Base-by-base conservation (phyloP, 2,888 invertebrate species). In the Dinocampus coccinellae region DNA sequence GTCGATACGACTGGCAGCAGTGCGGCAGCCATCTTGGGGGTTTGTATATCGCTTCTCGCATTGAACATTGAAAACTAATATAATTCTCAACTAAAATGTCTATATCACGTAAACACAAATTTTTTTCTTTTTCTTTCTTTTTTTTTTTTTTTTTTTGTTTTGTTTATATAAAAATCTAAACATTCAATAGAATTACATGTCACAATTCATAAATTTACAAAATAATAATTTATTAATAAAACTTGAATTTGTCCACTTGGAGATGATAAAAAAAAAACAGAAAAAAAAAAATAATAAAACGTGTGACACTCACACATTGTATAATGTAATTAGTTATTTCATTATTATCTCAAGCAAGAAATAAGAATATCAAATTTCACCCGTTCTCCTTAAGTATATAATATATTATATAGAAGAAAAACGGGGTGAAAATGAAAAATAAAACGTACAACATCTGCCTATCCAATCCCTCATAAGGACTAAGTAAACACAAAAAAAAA, bases 11-110 rank as follows among this genome's bases (percentile, higher is more conserved):
- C 81, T 64, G 69, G 70, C 47, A 72, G 61, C 67, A 55, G 42
- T 11, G 22, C 16, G 78, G 80, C 85, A 80, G 85, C 85, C 85
- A 85, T 85, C 84, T 85, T 85, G 85, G 80, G 65, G 80, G 82
- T 78, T 85, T 84, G 82, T 84, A 78, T 81, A 79, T 81, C 79
- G 78, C 80, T 79, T 79, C 69, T 77, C 78, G 74, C 77, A 65
- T 68, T 60, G n/a, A 68, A 75, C 79, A 78, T 79, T 74, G 74
- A 77, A 80, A 47, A 81, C 78, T 83, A 82, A 82, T 81, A 77
- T 80, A 81, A 82, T 82, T 82, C 81, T 76, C 74, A 75, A 64
- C 70, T 73, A 72, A 77, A 78, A 74, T n/a, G 16, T 63, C 39
- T 10, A 62, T 42, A 62, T 16, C 13, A 24, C 4, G 7, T 24